Base-by-base conservation (phyloP, 35 echinoderm and acorn worm species). In the Heliocidaris erythrogramma region DNA sequence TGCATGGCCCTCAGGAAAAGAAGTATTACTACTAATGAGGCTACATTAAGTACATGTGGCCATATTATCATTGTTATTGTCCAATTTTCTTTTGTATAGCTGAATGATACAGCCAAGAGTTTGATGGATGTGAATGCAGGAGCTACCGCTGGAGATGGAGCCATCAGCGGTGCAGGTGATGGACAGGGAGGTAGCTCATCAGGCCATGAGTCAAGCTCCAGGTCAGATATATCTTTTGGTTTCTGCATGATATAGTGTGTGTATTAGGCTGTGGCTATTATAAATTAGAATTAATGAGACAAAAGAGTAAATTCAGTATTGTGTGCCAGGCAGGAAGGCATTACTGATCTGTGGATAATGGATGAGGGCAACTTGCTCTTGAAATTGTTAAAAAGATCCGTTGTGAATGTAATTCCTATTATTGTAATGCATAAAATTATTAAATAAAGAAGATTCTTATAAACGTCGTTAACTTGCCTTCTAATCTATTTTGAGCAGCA, bases 91-190 rank as follows among this genome's bases (percentile, higher is more conserved):
- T 88, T 17, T 88, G 10, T 89, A 48, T 91, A 97, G 97, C 88
- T 97, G 86, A 97, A 97, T 93, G 97, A 95, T 94, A 88, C 97
- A 95, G 97, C 97, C 30, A 96, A 97, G 86, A 86, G 16, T 71
- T 87, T 97, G 27, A 60, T 97, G 50, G 97, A 96, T 52, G 69
- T 86, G 32, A 95, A 97, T 50, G 95, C 88, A 24, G 95, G 95
- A 21, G 48, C 60, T 31, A 56, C 86, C 48, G 94, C 49, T 29
- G 60, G 94, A 32, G 88, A 89, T 30, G 88, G 42, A 90, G 88
- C 88, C 16, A 93, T 94, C 69, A 85, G 94, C 60, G 78, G 93
- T 88, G 92, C 24, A 30, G 85, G 94, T 84, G 94, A 93, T 30
- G 85, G 29, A 30, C 32, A 5, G 29, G 48, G 78, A 52, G 86